Evolutionary conservation across 2,888 invertebrate genomes (phyloP).

Genomic region (Mactromeris polynyma): DNA sequence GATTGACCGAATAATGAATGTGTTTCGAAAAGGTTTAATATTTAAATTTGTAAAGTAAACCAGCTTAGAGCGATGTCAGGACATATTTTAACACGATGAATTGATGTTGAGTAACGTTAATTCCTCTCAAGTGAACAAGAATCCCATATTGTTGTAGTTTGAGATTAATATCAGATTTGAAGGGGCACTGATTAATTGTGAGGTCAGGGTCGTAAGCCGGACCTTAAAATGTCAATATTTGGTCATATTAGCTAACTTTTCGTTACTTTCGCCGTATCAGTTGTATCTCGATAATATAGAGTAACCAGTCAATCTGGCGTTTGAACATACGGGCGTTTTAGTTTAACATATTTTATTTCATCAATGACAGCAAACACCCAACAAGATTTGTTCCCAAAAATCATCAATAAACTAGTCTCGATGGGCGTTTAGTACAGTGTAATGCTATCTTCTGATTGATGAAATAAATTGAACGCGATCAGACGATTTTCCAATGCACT

Average conservation of each 20-base stretch:
- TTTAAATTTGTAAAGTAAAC: not conserved
- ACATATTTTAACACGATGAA: not conserved
- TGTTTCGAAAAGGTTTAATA: not conserved
- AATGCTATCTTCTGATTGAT: slow-evolving; percentile 5
- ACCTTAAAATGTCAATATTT: slow-evolving; percentile 25
- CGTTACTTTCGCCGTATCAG: not conserved
- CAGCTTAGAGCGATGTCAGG: not conserved
- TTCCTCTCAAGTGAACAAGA: not conserved
- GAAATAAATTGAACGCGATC: slow-evolving; percentile 4
- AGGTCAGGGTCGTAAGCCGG: not conserved
- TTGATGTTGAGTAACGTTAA: slow-evolving; percentile 8
- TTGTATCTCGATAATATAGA: not conserved
- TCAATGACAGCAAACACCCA: not conserved
- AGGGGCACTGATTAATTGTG: slow-evolving; percentile 6
- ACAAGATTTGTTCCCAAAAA: not conserved
- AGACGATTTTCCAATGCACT: not conserved
- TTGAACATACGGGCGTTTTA: slow-evolving; percentile 2
- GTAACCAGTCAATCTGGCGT: slow-evolving; percentile 4
- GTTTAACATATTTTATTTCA: not conserved
- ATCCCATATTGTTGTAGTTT: slow-evolving; percentile 21
- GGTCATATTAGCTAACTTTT: slow-evolving; percentile 17
- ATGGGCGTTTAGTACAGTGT: slow-evolving; percentile 4
- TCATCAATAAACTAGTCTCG: not conserved
- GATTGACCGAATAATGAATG: not conserved
- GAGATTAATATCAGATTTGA: not conserved